These are phyloP conservation scores for Poecilia velifera DNA, from an alignment of 2,797 vertebrate genomes.

Conservation along the genomic window DNA sequence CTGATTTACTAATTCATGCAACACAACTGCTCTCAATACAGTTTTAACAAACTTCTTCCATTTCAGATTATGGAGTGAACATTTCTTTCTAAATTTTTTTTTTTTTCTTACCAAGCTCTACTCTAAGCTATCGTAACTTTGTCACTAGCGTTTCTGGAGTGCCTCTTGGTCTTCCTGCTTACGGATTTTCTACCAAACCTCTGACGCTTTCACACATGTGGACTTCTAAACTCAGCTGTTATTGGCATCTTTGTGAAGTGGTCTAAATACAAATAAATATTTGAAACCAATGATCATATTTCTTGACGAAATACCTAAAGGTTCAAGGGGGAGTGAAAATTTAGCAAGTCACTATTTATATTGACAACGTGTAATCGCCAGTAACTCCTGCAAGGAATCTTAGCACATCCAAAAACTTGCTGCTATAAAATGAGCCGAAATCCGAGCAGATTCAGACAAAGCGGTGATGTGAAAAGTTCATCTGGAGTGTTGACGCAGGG, in stretches of 20 bases:
- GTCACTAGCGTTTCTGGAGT: not conserved
- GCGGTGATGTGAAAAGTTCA: slow-evolving; percentile 62
- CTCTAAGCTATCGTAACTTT: not conserved
- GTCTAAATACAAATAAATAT: not conserved
- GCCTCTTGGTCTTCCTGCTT: not conserved
- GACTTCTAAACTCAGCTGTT: not conserved
- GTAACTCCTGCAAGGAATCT: not conserved
- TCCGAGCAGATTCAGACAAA: slow-evolving; percentile 31
- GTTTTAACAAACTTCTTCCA: not conserved
- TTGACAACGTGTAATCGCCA: not conserved
- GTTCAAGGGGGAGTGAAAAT: not conserved
- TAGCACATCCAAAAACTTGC: slow-evolving; percentile 7
- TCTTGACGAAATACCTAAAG: not conserved
- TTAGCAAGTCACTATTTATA: not conserved
- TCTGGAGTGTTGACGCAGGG: slow-evolving; percentile 57
- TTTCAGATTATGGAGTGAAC: not conserved
- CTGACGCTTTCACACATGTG: not conserved
- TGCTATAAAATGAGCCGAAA: slow-evolving; percentile 30
- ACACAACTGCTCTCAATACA: not conserved
- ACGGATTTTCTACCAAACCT: not conserved
- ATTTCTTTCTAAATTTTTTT: not conserved
- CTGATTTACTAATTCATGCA: not conserved
- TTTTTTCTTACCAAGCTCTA: not conserved
- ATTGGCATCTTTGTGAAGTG: not conserved
- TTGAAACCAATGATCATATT: not conserved